Evolutionary conservation across 2,113 vertebrate species (phyloP), one percentile per base, ranked within the genome.

Genomic region (Marmota flaviventris): DNA sequence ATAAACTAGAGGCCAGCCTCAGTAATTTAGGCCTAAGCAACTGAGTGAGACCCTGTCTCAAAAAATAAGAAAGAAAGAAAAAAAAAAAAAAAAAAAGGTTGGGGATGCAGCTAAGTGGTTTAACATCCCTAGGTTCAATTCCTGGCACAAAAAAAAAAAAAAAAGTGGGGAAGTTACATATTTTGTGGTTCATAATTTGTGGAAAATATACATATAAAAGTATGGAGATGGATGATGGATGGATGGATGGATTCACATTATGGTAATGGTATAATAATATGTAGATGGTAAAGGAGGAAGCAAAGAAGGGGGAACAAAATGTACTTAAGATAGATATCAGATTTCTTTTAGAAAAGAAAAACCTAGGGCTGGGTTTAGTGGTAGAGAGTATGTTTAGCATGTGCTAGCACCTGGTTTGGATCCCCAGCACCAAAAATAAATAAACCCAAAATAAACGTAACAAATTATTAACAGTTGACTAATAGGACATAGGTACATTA

Each of bases 81-180:
- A 12, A 89, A 89, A 12, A 89, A 89, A 45, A n/a, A n/a, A n/a
- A n/a, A 79, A 83, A 94, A 89, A 89, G 18, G 56, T 53, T 53
- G 51, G 51, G 14, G 51, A 53, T 53, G 51, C 51, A 53, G 51
- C 51, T 53, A 53, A 53, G 51, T 53, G 51, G 51, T 53, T 53
- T 53, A 53, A 53, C 51, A 16, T 53, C 51, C 3, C 0, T 27
- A 10, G 61, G 24, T 63, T 63, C 24, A 25, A 63, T 63, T 9
- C 61, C 24, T 7, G 20, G 20, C 22, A 58, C 7, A 58, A 56
- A 56, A 56, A 58, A 58, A 58, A 58, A 58, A 56, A 58, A 58
- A 58, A 58, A 58, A 22, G 51, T 53, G 51, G 51, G 13, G 51
- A 16, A 53, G 14, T 53, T 53, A 16, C 14, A 53, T 53, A 53